Conservation (phyloP, 2,113 vertebrate genomes). For the Petaurus breviceps region DNA sequence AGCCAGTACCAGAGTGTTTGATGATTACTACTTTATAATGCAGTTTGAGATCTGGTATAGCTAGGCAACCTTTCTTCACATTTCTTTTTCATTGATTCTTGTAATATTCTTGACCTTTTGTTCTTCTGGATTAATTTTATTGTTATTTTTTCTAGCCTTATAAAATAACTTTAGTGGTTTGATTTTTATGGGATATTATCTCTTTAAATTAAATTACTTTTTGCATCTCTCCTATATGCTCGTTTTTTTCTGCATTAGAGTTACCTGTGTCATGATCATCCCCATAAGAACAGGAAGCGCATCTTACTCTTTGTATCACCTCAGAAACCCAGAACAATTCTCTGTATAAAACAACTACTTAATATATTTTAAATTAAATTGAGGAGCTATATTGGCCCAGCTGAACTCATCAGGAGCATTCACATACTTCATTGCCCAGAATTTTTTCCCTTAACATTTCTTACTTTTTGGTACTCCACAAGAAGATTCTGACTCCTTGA, state of each 20-base stretch:
- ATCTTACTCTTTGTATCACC: not conserved
- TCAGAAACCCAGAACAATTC: not conserved
- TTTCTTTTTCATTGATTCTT: not conserved
- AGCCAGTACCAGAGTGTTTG: not conserved
- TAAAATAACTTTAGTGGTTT: not conserved
- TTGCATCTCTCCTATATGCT: not conserved
- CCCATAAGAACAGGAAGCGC: not conserved
- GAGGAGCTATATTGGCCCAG: not conserved
- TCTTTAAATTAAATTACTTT: not conserved
- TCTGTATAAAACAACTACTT: not conserved
- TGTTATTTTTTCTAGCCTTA: not conserved
- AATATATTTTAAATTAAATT: not conserved
- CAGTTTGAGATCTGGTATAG: not conserved
- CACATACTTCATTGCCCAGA: not conserved
- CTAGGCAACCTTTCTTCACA: not conserved
- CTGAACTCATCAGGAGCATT: not conserved
- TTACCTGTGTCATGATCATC: not conserved
- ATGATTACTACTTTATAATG: not conserved
- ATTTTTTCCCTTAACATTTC: constrained; percentile 53
- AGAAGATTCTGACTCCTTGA: constrained; percentile 13
- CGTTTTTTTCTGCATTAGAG: not conserved
- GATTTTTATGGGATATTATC: not conserved
- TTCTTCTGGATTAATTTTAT: not conserved
- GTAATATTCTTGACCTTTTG: not conserved
- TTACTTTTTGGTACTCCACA: not conserved